Base-by-base conservation (phyloP, 2,888 invertebrate species). In the Ernsta delagoae region DNA sequence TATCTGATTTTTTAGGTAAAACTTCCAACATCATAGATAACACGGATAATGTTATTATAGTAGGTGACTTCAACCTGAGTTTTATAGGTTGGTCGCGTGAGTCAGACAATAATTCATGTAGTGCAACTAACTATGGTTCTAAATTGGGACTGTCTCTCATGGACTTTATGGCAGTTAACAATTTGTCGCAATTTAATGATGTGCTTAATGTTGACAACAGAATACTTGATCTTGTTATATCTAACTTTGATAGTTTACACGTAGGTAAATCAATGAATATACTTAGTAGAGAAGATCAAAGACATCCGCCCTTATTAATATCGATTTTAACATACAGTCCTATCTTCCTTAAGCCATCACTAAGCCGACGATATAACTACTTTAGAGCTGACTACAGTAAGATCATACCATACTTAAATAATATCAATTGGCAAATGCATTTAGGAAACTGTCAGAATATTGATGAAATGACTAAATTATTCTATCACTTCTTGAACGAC, bases 51-150 rank as follows among this genome's bases (percentile, higher is more conserved):
- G 53, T 71, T 8, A 61, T 75, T 7, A 59, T 73, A 16, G 5
- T 75, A 2, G 73, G 73, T 8, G 71, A 73, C 54, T 75, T 75
- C 34, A 73, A 74, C 56, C 12, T 73, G 9, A 60, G 70, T 12
- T 71, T 71, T 34, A 71, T 75, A n/a, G 12, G 71, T 6, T 74
- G 74, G 73, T 48, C 12, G 11, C 16, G 41, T 8, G 5, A 43
- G 0, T 34, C 45, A 1, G 43, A 61, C 57, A 6, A 9, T 31
- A 54, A 57, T 6, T 54, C 64, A 9, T 66, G 70, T 64, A 65
- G 3, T 34, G 64, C 73, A 12, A 12, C 63, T 6, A 70, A 70
- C 16, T 71, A 66, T 62, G 64, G 36, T 61, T 64, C 53, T 16
- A 7, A 11, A 12, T 31, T 75, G 5, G 73, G 73, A 0, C 39